Base-by-base conservation (phyloP, 2,888 invertebrate genomes). In the Eupsilia transversa region DNA sequence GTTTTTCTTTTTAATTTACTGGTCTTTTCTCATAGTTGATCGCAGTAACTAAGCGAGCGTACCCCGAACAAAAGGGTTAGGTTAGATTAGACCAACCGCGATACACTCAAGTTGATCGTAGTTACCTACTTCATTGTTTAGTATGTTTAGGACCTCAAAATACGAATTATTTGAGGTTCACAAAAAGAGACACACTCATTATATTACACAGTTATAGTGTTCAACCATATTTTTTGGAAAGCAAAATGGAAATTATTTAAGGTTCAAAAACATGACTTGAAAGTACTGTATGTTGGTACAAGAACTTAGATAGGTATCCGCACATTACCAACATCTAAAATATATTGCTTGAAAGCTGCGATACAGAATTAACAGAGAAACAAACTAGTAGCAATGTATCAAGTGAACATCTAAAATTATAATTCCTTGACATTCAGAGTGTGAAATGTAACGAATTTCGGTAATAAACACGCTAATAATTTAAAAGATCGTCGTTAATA, bases 371-470 rank as follows among this genome's bases (percentile, higher is more conserved):
- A 30, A 49, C 30, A 49, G 17, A 38, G 38, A 71, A 41, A 75
- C n/a, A 33, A 66, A 67, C 46, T 1, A 3, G 4, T 5, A n/a
- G 35, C 35, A 46, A 56, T 60, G 27, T 33, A 33, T 33, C 38
- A 46, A 70, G 35, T 14, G 23, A 23, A n/a, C n/a, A 46, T 75
- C 56, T 78, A 79, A 67, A 72, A 69, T 73, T 73, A 82, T n/a
- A 67, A 35, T 65, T 46, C 59, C 74, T 74, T 74, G 73, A 82
- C 82, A 82, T 74, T 85, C 56, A 74, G 30, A 57, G 33, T 65
- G 66, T 43, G 70, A 75, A 70, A 70, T 73, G 69, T 73, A 68
- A 43, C 72, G 46, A 71, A 60, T 75, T 63, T 23, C 60, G 14
- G 57, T 77, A 71, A 72, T 77, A 84, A 77, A 74, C 68, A 52